These are phyloP conservation scores for Premnoplex brunnescens DNA, from an alignment of 2,797 vertebrate genomes.

Conservation along the genomic window DNA sequence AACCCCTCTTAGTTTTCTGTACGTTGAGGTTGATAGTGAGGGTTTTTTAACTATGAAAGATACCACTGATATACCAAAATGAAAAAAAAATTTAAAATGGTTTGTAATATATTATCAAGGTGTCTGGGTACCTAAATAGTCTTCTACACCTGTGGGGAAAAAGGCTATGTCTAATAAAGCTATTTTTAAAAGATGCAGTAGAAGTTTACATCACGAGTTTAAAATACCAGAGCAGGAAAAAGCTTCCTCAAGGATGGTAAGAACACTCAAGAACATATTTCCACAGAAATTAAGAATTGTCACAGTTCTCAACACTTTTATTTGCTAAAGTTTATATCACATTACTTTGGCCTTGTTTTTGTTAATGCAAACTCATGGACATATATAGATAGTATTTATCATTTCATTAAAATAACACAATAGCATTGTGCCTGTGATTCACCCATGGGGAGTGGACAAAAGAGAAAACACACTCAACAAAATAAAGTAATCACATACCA, in stretches of 20 bases:
- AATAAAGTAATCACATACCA: neutral
- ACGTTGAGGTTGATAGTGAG: neutral
- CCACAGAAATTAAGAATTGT: neutral
- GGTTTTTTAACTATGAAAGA: neutral
- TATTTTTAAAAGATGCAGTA: neutral
- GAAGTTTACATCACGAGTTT: neutral
- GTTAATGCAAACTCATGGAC: neutral
- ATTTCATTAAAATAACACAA: slow-evolving; percentile 44
- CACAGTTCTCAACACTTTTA: neutral
- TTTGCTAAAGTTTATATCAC: neutral
- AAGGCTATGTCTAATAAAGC: neutral
- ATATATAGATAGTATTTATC: neutral
- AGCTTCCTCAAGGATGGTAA: neutral
- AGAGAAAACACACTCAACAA: slow-evolving; percentile 18
- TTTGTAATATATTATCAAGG: neutral
- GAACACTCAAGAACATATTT: neutral
- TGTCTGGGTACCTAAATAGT: neutral
- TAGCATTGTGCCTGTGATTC: neutral
- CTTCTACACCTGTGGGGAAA: neutral
- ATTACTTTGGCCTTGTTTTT: neutral
- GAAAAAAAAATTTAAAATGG: neutral
- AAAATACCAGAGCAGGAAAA: neutral
- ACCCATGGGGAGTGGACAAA: neutral
- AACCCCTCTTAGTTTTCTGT: neutral
- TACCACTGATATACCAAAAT: neutral